Percentiles rank a stretch among this genome's conserved stretches.
These are phyloP conservation scores for Eupristina koningsbergeri DNA, from an alignment of 1,140 invertebrate genomes.

Conservation along the genomic window DNA sequence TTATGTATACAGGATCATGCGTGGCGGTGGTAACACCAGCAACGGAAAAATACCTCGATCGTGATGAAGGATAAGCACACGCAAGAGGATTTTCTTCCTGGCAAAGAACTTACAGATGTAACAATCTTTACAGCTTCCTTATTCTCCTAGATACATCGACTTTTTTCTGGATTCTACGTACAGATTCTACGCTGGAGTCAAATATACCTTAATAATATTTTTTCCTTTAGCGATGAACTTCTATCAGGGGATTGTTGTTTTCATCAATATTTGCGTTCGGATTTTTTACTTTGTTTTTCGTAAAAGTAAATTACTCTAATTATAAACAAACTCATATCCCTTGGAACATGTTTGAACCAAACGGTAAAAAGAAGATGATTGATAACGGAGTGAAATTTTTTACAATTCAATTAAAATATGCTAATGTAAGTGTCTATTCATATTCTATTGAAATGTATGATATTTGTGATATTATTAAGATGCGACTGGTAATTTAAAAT, in stretches of 20 bases:
- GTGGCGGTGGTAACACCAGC: not conserved
- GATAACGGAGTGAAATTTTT: not conserved
- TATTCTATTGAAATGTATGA: no score
- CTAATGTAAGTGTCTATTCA: not conserved
- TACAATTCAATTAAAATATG: not conserved
- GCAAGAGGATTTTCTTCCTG: constrained; percentile 27
- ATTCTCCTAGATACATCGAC: constrained; percentile 16
- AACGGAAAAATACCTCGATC: not conserved
- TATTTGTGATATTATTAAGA: no score
- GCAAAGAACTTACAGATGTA: constrained; percentile 6
- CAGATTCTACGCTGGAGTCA: not conserved
- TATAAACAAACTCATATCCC: constrained; percentile 10
- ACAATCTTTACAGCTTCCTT: constrained; percentile 32
- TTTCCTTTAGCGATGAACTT: not conserved
- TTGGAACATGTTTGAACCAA: not conserved
- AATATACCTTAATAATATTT: constrained; percentile 18
- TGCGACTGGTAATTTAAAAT: no score
- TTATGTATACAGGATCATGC: not conserved
- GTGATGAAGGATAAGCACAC: constrained; percentile 15
- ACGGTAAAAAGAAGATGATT: not conserved
- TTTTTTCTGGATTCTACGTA: not conserved
- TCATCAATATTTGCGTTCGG: not conserved
- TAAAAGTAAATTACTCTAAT: constrained; percentile 10
- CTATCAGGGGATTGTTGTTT: not conserved
- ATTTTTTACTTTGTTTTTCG: not conserved